A percentile compares a stretch with the other conserved stretches of the same genome.
phyloP scores from a whole-genome alignment of 2,797 vertebrate species.

The Chaetophractus vellerosus region DNA sequence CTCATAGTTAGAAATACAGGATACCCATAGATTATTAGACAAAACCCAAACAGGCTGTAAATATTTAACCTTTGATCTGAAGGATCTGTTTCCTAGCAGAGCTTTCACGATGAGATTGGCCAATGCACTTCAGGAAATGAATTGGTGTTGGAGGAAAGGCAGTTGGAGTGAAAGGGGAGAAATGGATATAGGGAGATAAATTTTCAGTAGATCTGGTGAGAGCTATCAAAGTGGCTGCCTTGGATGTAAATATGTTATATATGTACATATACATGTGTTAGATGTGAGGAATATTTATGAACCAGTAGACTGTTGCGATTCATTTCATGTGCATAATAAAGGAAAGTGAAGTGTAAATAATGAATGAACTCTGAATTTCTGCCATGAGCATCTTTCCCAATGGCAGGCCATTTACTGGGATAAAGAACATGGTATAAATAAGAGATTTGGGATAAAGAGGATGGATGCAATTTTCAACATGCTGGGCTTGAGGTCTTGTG shows the following conservation, averaged over 20 bases:
- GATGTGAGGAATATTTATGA: neutral
- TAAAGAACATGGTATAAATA: neutral
- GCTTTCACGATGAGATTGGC: no score
- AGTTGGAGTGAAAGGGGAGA: neutral
- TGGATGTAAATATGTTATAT: no score
- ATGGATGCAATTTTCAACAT: accelerated
- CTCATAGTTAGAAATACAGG: neutral
- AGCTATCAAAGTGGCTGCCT: neutral
- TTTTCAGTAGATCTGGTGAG: neutral
- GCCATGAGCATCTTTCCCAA: neutral
- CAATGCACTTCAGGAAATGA: neutral
- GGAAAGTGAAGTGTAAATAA: neutral
- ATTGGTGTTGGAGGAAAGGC: no score
- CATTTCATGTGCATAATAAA: no score
- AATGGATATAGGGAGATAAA: neutral
- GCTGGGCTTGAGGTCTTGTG: neutral
- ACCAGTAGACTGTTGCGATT: neutral
- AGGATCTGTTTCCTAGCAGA: neutral
- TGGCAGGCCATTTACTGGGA: neutral
- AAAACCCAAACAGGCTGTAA: neutral
- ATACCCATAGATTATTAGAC: neutral
- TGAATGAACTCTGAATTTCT: neutral
- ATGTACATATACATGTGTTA: no score
- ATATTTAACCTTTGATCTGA: neutral
- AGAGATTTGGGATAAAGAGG: neutral